These are phyloP conservation scores for Montipora foliosa DNA, from an alignment of 64 coral and sea anemone species.

Conservation along the genomic window DNA sequence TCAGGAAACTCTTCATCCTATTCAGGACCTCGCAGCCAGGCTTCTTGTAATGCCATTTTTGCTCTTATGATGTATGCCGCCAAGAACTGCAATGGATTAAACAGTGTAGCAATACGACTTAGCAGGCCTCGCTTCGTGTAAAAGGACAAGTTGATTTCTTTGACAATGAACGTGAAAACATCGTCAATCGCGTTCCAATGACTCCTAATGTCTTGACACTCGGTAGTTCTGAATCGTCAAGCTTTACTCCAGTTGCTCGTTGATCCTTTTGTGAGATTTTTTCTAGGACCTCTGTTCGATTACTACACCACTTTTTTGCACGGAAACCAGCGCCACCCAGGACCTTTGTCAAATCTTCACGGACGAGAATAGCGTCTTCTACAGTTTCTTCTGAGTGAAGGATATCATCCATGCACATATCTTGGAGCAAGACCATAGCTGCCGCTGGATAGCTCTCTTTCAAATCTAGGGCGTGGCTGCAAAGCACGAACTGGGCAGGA, in stretches of 20 bases:
- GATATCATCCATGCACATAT: not conserved
- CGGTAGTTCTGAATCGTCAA: not conserved
- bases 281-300: not conserved
- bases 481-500: not conserved
- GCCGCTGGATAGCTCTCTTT: not conserved
- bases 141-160: not conserved
- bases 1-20: not conserved
- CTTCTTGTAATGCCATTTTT: not conserved
- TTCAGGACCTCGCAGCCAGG: not conserved
- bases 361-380: too few relatives aligned
- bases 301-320: not conserved
- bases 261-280: not conserved
- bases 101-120: conserved; percentile 1
- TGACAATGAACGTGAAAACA: not conserved
- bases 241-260: conserved; percentile 6
- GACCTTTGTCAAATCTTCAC: too few relatives aligned
- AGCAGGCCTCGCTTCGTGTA: not conserved
- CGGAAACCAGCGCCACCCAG: not conserved
- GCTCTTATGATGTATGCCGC: not conserved
- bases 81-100: not conserved
- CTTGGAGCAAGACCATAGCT: not conserved
- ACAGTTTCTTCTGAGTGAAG: not conserved
- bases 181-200: not conserved
- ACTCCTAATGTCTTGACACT: not conserved
- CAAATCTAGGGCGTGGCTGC: not conserved